phyloP scores from a whole-genome alignment of 2,888 invertebrate genomes.

The Tanytarsus gracilentus region DNA sequence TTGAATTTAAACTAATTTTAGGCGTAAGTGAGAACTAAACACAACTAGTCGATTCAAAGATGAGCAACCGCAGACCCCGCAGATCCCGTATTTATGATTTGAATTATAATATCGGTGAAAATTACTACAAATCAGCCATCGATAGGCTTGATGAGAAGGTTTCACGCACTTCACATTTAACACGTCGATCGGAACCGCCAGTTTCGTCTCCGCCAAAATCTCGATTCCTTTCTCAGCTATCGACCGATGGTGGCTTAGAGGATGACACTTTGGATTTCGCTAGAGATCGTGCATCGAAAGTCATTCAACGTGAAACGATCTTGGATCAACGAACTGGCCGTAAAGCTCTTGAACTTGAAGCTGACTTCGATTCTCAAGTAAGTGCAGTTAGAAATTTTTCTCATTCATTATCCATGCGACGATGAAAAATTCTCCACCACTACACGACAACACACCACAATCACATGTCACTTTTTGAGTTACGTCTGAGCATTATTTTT shows the following conservation, averaged over 20 bases:
- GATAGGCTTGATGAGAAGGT: constrained; percentile 67
- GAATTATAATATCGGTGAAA: constrained; percentile 76
- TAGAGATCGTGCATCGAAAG: constrained; percentile 10
- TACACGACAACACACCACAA: no score
- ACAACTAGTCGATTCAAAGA: no score
- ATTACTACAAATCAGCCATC: constrained; percentile 68
- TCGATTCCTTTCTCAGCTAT: background rate
- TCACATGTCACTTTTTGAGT: no score
- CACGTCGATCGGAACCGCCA: constrained; percentile 16
- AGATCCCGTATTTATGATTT: constrained; percentile 77
- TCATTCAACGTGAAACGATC: constrained; percentile 12
- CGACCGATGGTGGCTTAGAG: background rate
- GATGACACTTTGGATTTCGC: constrained; percentile 18
- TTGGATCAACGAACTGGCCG: constrained; percentile 15
- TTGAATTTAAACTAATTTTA: no score
- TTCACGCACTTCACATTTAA: constrained; percentile 34
- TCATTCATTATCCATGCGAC: no score
- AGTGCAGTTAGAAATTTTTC: no score
- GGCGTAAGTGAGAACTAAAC: background rate
- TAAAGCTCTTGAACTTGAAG: constrained; percentile 16
- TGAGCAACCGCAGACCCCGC: constrained; percentile 37
- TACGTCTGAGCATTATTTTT: no score
- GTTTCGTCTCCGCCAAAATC: background rate
- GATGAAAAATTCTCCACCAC: no score
- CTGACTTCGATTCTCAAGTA: constrained; percentile 21